A percentile compares a stretch with the other conserved stretches of the same genome.
phyloP scores from a whole-genome alignment of 2,888 invertebrate species.

The Cryptosula pallasiana region DNA sequence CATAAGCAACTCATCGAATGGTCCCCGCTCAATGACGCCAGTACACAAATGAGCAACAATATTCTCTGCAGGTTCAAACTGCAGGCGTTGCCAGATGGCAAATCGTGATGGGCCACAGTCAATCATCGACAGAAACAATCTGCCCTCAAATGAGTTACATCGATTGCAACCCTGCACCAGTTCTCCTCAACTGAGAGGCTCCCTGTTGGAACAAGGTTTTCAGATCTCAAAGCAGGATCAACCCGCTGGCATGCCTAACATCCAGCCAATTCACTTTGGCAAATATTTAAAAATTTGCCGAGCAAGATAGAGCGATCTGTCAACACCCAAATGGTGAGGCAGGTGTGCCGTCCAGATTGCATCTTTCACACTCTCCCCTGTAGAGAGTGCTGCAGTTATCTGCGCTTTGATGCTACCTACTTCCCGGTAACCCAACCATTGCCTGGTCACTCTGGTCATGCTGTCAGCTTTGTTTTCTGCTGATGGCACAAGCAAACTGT shows the following conservation, averaged over 20 bases:
- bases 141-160: not conserved
- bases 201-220: not conserved
- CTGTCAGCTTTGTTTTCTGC: not conserved
- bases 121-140: not conserved
- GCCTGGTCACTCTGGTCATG: not conserved
- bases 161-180: not conserved
- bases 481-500: not conserved
- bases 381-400: not conserved
- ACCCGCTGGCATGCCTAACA: not conserved
- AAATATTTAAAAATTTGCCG: not conserved
- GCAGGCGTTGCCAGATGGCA: not conserved
- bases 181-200: not conserved
- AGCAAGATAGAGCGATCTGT: not conserved
- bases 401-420: not conserved
- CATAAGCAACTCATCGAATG: too few species aligned
- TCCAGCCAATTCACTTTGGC: not conserved
- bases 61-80: not conserved
- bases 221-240: not conserved
- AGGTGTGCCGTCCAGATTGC: not conserved
- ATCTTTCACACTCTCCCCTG: not conserved
- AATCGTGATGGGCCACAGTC: not conserved
- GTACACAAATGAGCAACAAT: not conserved
- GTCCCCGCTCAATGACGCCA: too few species aligned
- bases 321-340: not conserved
- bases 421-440: not conserved